A percentile compares a stretch with the other conserved stretches of the same genome.
Conservation (phyloP, 2,888 invertebrate species). For the Synanthedon vespiformis region DNA sequence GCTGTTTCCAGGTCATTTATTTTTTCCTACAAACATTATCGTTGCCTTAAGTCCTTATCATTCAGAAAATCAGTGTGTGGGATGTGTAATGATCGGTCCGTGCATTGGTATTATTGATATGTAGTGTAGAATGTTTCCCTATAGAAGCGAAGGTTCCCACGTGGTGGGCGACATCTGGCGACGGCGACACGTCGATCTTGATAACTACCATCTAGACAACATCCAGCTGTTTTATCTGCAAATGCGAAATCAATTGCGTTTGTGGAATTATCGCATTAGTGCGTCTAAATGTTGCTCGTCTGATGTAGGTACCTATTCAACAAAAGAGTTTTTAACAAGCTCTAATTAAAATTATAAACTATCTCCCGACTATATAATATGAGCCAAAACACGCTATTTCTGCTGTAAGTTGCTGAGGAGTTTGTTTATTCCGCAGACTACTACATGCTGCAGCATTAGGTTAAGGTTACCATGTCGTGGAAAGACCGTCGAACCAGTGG, state of each 20-base stretch:
- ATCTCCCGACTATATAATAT: too few relatives aligned
- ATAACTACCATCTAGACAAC: conserved; percentile 51
- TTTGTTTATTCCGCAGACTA: too few relatives aligned
- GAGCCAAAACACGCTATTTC: too few relatives aligned
- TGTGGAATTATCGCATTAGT: conserved; percentile 60
- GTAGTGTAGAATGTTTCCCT: neutral
- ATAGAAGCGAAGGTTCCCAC: conserved; percentile 26
- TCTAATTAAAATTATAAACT: neutral
- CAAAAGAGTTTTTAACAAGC: neutral
- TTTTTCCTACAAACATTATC: too few relatives aligned
- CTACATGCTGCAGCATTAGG: too few relatives aligned
- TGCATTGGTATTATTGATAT: neutral
- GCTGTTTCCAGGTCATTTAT: too few relatives aligned
- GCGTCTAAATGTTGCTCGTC: conserved; percentile 51
- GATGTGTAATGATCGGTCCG: neutral
- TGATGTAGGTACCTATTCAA: conserved; percentile 19
- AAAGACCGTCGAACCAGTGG: too few relatives aligned
- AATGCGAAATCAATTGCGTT: conserved; percentile 60
- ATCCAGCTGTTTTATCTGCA: conserved; percentile 53
- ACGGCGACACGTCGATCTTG: conserved; percentile 58
- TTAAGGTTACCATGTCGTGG: too few relatives aligned
- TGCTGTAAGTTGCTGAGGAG: too few relatives aligned
- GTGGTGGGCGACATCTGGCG: conserved; percentile 47
- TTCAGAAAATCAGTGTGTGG: neutral
- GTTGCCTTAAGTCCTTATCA: conserved; percentile 5